Percentiles rank a stretch among this genome's conserved stretches.
Conservation (phyloP, 2,113 vertebrate genomes). For the Pituophis catenifer region DNA sequence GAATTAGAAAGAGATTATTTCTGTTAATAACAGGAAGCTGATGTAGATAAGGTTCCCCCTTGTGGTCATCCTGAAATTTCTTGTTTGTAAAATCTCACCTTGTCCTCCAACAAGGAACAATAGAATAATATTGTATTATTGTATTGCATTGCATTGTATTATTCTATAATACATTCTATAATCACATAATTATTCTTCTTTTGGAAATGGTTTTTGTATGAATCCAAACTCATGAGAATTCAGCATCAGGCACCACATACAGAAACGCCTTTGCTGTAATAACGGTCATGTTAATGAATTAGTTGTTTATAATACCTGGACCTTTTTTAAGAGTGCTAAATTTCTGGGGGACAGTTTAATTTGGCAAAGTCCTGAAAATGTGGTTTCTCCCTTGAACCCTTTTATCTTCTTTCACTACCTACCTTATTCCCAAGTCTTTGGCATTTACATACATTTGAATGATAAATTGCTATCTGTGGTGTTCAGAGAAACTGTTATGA, state of each 20-base stretch:
- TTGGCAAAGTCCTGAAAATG: neutral
- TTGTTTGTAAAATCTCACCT: neutral
- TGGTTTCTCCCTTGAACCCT: neutral
- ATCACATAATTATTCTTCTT: neutral
- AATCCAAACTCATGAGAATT: neutral
- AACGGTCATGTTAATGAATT: neutral
- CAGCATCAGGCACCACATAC: neutral
- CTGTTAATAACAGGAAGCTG: neutral
- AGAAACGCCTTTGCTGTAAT: neutral
- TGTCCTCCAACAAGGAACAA: neutral
- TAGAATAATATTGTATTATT: too few species aligned
- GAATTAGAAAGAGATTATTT: neutral
- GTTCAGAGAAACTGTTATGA: constrained; percentile 5
- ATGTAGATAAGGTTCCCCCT: neutral
- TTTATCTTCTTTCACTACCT: neutral
- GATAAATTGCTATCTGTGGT: neutral
- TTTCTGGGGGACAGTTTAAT: neutral
- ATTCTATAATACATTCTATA: too few species aligned
- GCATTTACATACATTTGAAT: constrained; percentile 11
- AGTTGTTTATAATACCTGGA: neutral
- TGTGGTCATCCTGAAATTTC: neutral
- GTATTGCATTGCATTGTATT: too few species aligned
- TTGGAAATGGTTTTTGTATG: neutral
- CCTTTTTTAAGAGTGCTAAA: neutral
- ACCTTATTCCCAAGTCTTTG: neutral